Conservation (phyloP, 1,140 invertebrate species). For the Agraylea sexmaculata region DNA sequence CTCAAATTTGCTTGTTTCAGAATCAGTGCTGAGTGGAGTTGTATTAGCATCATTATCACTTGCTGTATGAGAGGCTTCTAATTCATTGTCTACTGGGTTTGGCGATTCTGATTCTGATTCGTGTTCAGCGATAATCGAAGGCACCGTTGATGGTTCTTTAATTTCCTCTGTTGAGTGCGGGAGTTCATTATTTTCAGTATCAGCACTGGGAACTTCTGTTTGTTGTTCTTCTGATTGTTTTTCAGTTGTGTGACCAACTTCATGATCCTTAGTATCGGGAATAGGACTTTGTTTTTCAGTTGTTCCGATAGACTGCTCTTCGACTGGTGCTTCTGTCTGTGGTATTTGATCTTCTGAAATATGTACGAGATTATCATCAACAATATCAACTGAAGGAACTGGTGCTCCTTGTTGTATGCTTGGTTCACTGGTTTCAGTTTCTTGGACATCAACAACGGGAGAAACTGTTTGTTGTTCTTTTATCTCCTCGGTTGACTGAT, state of each 20-base stretch:
- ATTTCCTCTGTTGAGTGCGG: neutral
- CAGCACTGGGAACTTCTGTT: neutral
- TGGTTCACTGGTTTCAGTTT: no score
- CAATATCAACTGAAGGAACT: no score
- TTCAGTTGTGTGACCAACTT: conserved; percentile 4
- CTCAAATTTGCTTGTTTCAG: neutral
- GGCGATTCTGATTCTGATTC: neutral
- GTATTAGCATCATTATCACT: neutral
- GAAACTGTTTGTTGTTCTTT: no score
- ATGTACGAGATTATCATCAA: neutral
- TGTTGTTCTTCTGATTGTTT: no score
- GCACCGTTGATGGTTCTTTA: neutral
- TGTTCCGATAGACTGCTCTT: no score
- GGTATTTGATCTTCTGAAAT: neutral
- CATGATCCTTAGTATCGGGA: neutral
- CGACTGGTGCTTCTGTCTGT: neutral
- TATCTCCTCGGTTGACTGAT: no score
- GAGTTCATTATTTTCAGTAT: neutral
- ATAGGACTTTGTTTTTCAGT: no score
- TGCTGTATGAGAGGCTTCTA: neutral
- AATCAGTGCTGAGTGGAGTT: neutral
- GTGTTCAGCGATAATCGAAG: neutral
- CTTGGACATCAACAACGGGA: no score
- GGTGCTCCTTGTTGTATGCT: no score
- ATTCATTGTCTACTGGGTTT: neutral